Evolutionary conservation across 2,888 invertebrate species (phyloP).

Genomic region (Griposia aprilina): DNA sequence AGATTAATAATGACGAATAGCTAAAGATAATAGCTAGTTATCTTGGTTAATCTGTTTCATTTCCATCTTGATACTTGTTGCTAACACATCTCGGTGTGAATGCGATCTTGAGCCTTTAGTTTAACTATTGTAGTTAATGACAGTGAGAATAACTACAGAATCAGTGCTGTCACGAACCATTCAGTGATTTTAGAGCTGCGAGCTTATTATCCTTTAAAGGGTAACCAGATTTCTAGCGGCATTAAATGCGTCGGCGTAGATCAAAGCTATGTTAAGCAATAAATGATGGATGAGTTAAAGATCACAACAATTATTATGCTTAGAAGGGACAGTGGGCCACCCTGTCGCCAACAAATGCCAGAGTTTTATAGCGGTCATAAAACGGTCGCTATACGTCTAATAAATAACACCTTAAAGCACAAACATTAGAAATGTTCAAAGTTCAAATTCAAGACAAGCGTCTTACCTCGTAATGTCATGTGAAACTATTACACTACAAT

Average conservation of each 20-base stretch:
- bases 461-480: not conserved
- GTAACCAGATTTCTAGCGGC: conserved; percentile 25
- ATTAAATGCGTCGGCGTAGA: conserved; percentile 29
- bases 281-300: conserved; percentile 36
- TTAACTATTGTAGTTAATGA: conserved; percentile 44
- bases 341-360: conserved; percentile 13
- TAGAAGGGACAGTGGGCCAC: conserved; percentile 15
- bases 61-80: conserved; percentile 60
- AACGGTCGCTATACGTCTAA: conserved; percentile 4
- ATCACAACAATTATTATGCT: conserved; percentile 37
- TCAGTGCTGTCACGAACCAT: not conserved
- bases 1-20: conserved; percentile 77
- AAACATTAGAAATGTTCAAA: conserved; percentile 6
- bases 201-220: conserved; percentile 17
- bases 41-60: conserved; percentile 64
- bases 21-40: conserved; percentile 68
- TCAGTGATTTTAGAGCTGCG: conserved; percentile 5
- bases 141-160: conserved; percentile 36
- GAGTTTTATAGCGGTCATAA: conserved; percentile 37
- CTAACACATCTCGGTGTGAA: conserved; percentile 47
- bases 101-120: conserved; percentile 31
- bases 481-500: not conserved
- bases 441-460: not conserved
- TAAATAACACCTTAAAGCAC: conserved; percentile 23
- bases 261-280: conserved; percentile 38